Conservation (phyloP, 2,797 vertebrate genomes). For the Acestrorhynchus altus region DNA sequence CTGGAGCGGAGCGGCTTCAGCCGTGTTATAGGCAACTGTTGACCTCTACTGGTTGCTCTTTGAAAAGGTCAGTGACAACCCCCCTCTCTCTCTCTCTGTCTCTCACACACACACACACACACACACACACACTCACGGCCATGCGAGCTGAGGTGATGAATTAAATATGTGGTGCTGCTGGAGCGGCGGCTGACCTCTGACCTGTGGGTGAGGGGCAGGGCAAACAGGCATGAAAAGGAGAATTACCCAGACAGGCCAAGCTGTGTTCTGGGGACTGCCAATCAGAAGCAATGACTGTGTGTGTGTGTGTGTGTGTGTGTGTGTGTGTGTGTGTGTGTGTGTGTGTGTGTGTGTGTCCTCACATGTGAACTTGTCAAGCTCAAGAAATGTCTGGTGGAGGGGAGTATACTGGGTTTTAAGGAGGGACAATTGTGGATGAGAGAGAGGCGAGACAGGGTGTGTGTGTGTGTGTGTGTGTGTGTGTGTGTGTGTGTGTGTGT, state of each 20-base stretch:
- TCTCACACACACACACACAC: conserved; percentile 55
- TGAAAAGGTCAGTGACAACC: no score
- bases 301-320: conserved; percentile 1
- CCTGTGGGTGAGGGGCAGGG: conserved; percentile 47
- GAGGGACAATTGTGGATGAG: no score
- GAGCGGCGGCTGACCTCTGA: conserved; percentile 62
- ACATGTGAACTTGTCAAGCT: neutral
- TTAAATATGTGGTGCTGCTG: conserved; percentile 68
- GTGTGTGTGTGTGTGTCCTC: neutral
- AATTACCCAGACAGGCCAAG: conserved; percentile 44
- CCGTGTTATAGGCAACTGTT: no score
- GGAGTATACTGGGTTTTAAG: no score
- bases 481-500: no score
- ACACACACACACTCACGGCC: conserved; percentile 47
- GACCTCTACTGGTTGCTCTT: no score
- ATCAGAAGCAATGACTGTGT: neutral
- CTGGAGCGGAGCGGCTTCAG: no score
- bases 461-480: no score
- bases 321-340: conserved; percentile 16
- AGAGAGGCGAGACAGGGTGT: no score
- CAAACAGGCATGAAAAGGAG: conserved; percentile 48
- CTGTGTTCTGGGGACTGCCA: conserved; percentile 21
- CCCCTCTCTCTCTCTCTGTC: neutral
- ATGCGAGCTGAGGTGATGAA: conserved; percentile 60
- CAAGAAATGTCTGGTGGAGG: no score